Base-by-base conservation (phyloP, 2,797 vertebrate genomes). In the Thunnus albacares region DNA sequence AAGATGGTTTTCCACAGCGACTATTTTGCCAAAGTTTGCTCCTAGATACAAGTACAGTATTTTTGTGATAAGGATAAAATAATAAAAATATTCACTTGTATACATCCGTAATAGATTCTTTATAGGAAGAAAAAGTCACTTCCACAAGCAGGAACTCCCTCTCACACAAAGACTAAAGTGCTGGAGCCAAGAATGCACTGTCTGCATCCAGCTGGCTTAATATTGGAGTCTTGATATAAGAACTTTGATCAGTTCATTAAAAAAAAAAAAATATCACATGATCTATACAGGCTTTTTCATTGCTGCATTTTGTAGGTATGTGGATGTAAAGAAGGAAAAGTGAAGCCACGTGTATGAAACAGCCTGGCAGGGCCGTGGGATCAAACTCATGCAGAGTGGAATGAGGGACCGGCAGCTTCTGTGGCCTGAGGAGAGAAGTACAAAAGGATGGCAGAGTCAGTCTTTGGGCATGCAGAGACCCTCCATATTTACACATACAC, bases 81-180 rank as follows among this genome's bases (percentile, higher is more conserved):
- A 81, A 84, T 71, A 85, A 47, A 83, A 82, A 82, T 77, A 79
- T 72, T 70, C 0, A 69, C 77, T 43, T 83, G 35, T 88, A 64
- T 79, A 92, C 75, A 90, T 81, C 58, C 38, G 80, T 82, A 61
- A 77, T 83, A 75, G 66, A 72, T 82, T 80, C 71, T 89, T 85
- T 83, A 83, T 84, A 78, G 69, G 79, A 90, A 84, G 80, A 72
- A 91, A 90, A 91, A 81, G 70, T 84, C 91, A 93, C 75, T 77
- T 92, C 87, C 83, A 92, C 89, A 92, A 91, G 76, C 92, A 93
- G 86, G 79, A 94, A 91, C 79, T 92, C 84, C 82, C 83, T 88
- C 86, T 85, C 92, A 93, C 87, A 93, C 90, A 93, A 90, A 93
- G 88, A 94, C 83, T 94, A 94, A 96, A 95, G 94, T 95, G 94